Evolutionary conservation across 2,113 vertebrate genomes (phyloP).

Genomic region (Oryzias curvinotus): DNA sequence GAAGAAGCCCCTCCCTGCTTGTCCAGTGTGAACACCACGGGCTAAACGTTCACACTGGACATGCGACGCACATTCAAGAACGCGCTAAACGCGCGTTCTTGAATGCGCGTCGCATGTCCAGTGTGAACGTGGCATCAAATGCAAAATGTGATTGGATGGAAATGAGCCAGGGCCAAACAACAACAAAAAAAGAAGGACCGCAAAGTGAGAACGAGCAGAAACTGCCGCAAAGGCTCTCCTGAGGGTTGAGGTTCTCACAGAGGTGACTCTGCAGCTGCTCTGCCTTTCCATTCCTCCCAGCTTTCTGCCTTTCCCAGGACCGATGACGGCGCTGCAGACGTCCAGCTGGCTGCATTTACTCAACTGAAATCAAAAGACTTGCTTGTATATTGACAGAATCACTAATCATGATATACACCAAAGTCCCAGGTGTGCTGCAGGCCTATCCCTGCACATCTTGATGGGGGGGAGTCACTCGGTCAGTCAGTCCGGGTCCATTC

Average conservation of each 20-base stretch:
- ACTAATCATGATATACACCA: conserved; percentile 31
- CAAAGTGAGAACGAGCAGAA: conserved; percentile 51
- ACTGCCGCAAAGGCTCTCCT: conserved; percentile 59
- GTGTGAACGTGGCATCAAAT: too few relatives aligned
- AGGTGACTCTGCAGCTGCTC: conserved; percentile 61
- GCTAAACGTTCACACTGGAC: too few relatives aligned
- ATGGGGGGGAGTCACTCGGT: conserved; percentile 34
- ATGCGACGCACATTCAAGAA: too few relatives aligned
- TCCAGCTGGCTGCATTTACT: not conserved
- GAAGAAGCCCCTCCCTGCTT: too few relatives aligned
- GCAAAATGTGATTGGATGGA: not conserved
- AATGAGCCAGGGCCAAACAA: not conserved
- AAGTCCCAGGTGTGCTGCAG: conserved; percentile 14
- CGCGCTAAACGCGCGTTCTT: too few relatives aligned
- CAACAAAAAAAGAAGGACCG: conserved; percentile 23
- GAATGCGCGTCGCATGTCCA: too few relatives aligned
- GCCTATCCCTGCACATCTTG: conserved; percentile 43
- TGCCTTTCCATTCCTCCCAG: conserved; percentile 1
- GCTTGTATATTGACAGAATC: conserved; percentile 44
- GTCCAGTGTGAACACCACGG: not conserved
- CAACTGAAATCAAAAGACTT: conserved; percentile 19
- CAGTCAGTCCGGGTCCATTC: conserved; percentile 53
- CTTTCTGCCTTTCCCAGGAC: conserved; percentile 3
- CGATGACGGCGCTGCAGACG: conserved; percentile 12
- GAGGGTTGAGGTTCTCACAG: conserved; percentile 48